Conservation (phyloP, 2,797 vertebrate genomes). For the Hippoglossus hippoglossus region DNA sequence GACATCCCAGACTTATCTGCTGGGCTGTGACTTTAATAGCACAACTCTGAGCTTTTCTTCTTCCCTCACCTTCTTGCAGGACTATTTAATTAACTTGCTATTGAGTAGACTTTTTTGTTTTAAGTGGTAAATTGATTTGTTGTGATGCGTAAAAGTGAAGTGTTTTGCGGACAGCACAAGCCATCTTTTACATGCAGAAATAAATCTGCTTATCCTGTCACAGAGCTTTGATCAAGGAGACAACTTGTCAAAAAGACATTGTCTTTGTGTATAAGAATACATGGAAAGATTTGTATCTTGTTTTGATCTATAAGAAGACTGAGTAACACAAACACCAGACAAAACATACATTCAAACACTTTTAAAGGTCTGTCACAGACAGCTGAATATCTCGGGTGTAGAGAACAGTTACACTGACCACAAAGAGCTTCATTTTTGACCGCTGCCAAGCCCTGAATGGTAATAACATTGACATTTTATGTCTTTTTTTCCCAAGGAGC, state of each 20-base stretch:
- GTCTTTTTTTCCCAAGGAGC: neutral
- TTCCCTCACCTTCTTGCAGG: slow-evolving; percentile 7
- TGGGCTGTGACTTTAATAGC: slow-evolving; percentile 39
- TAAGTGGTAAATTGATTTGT: slow-evolving; percentile 8
- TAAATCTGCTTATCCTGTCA: slow-evolving; percentile 16
- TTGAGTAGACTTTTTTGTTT: slow-evolving; percentile 9
- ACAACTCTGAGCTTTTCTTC: slow-evolving; percentile 10
- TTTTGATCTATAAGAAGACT: slow-evolving; percentile 11
- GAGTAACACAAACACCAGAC: slow-evolving; percentile 15
- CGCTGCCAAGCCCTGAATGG: neutral
- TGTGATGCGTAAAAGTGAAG: neutral
- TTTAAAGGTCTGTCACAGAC: slow-evolving; percentile 19
- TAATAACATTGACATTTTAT: neutral
- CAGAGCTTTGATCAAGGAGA: slow-evolving; percentile 15
- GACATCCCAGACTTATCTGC: slow-evolving; percentile 46
- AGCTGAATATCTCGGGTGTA: neutral
- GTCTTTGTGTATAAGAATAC: slow-evolving; percentile 6
- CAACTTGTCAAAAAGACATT: slow-evolving; percentile 27
- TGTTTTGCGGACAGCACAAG: slow-evolving; percentile 12
- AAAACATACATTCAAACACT: slow-evolving; percentile 27
- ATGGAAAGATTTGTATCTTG: slow-evolving; percentile 21
- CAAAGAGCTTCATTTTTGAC: neutral
- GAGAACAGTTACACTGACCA: slow-evolving; percentile 8
- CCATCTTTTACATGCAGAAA: slow-evolving; percentile 7
- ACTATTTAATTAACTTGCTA: slow-evolving; percentile 15